These are phyloP conservation scores for Tipula unca DNA, from an alignment of 2,888 invertebrate genomes.

Conservation along the genomic window DNA sequence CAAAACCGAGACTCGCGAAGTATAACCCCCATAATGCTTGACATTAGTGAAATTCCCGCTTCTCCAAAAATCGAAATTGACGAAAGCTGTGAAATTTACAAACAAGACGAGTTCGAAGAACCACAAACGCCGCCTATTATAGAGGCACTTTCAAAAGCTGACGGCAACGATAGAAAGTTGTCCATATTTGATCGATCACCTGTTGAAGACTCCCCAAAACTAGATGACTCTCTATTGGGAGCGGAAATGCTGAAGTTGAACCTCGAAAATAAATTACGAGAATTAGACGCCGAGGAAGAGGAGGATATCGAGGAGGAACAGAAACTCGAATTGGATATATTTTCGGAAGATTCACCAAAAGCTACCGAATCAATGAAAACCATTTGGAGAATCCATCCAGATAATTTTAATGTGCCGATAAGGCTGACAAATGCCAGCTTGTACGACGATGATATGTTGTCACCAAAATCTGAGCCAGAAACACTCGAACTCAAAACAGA, in stretches of 20 bases:
- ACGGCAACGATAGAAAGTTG: background rate
- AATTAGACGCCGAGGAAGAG: background rate
- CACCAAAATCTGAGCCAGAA: background rate
- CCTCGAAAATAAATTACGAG: background rate
- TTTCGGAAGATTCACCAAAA: background rate
- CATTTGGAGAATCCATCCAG: background rate
- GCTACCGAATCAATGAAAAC: background rate
- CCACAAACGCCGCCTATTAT: background rate
- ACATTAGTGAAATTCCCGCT: background rate
- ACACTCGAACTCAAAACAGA: background rate
- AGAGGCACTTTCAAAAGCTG: background rate
- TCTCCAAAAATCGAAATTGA: background rate
- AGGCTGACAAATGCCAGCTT: background rate
- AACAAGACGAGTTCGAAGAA: background rate
- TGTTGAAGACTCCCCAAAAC: background rate
- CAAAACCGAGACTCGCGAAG: background rate
- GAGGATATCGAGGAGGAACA: background rate
- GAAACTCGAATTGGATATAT: background rate
- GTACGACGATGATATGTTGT: background rate
- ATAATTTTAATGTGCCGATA: background rate
- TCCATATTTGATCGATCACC: background rate
- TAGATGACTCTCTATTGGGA: background rate
- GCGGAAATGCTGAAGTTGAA: background rate
- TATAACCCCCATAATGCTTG: background rate
- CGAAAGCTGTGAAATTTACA: background rate